These are phyloP conservation scores for Macrotrachela quadricornifera DNA, from an alignment of 1,140 invertebrate species.

Conservation along the genomic window DNA sequence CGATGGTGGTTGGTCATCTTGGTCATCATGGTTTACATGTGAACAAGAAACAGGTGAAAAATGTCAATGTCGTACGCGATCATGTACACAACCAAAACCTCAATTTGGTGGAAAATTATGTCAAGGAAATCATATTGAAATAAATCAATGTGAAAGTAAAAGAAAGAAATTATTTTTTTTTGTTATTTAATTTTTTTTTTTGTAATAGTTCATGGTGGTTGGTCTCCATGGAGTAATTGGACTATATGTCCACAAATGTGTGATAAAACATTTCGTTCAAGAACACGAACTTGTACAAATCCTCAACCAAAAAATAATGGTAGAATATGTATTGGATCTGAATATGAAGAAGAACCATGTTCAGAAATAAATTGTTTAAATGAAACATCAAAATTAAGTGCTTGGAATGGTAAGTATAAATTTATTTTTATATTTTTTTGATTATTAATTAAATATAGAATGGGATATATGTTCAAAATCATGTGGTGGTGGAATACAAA, in stretches of 20 bases:
- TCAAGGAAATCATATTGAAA: constrained; percentile 5
- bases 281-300: constrained; percentile 4
- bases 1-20: constrained; percentile 1
- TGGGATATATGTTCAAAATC: constrained; percentile 2
- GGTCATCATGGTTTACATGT: not conserved
- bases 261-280: not conserved
- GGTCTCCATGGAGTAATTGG: not conserved
- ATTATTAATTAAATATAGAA: not conserved
- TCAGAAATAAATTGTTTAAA: not conserved
- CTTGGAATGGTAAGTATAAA: not conserved
- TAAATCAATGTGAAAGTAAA: constrained; percentile 1
- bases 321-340: constrained; percentile 3
- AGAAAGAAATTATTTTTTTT: not conserved
- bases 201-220: not conserved
- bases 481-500: constrained; percentile 3
- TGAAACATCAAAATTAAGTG: not conserved
- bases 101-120: constrained; percentile 1
- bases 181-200: not conserved
- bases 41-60: not conserved
- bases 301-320: not conserved
- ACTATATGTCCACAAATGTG: no score
- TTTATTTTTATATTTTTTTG: no score
- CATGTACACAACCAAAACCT: not conserved
- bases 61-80: constrained; percentile 1
- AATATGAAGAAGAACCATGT: constrained; percentile 6